Base-by-base conservation (phyloP, 2,797 vertebrate species). In the Margarornis squamiger region DNA sequence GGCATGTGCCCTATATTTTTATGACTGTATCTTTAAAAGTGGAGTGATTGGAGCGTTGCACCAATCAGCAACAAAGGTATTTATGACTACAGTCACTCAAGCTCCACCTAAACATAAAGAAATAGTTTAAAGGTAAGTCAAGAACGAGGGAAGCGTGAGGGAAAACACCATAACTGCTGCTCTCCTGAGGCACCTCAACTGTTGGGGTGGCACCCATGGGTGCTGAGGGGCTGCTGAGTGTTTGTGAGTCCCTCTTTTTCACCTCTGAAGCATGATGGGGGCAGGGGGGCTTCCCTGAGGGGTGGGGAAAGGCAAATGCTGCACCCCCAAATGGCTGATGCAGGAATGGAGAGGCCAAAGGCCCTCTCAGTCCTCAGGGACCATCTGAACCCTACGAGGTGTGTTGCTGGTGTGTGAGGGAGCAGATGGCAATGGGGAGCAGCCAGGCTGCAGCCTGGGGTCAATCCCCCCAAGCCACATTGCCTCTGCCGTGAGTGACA, bases 371-470 rank as follows among this genome's bases (percentile, higher is more conserved):
- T 10, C 15, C 29, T 43, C 11, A 1, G 68, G 66, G 36, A 46
- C 3, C 38, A 4, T 4, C 3, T 1, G 0, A 39, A 8, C 34
- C 34, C 12, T 10, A 32, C 54, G 3, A 2, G 58, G 10, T 3
- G 1, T 0, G 0, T 39, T 22, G 4, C 20, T 27, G 38, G 30
- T 1, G 5, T 1, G 5, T 0, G 30, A 32, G 19, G 67, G 52
- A 61, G 29, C 61, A 19, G 51, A 9, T 0, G 3, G 20, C 2
- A 34, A 22, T 20, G 0, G 1, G 43, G 46, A 55, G 41, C 29
- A 39, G 59, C 43, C 6, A 24, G 27, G 55, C 70, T 27, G 70
- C n/a, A 4, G 45, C 1, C 5, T 0, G 7, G 48, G 23, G 3
- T 24, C 7, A 5, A 2, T 23, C 10, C 23, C 46, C 43, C 12